phyloP scores from a whole-genome alignment of 2,888 invertebrate species.

The Globia sparganii region DNA sequence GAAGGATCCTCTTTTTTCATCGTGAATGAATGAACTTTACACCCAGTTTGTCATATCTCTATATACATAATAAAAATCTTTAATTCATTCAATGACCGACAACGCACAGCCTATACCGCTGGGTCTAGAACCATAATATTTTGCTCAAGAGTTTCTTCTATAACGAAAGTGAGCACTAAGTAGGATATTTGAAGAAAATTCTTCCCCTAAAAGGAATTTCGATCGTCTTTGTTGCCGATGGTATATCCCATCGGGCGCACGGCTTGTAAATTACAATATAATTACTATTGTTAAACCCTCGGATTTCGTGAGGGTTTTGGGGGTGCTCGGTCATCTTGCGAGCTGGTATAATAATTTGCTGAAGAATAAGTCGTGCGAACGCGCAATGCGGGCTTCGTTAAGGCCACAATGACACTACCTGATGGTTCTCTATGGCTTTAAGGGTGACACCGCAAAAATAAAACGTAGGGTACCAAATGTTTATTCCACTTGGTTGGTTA shows the following conservation, averaged over 20 bases:
- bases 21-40: background rate
- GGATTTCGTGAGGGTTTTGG: too few species aligned
- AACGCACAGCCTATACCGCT: background rate
- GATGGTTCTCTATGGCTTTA: too few species aligned
- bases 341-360: too few species aligned
- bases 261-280: background rate
- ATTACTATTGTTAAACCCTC: too few species aligned
- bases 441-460: too few species aligned
- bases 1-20: background rate
- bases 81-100: background rate
- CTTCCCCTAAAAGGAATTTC: background rate
- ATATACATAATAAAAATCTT: background rate
- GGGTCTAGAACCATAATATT: background rate
- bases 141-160: background rate
- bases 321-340: too few species aligned
- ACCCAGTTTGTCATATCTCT: background rate
- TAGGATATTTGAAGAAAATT: background rate
- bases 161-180: background rate
- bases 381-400: too few species aligned
- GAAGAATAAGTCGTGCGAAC: too few species aligned
- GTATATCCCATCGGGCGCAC: background rate
- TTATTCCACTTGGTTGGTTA: too few species aligned
- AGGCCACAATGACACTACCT: too few species aligned
- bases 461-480: too few species aligned
- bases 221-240: background rate